Percentiles rank a stretch among this genome's conserved stretches.
Conservation (phyloP, 2,888 invertebrate genomes). For the Diabrotica balteata region DNA sequence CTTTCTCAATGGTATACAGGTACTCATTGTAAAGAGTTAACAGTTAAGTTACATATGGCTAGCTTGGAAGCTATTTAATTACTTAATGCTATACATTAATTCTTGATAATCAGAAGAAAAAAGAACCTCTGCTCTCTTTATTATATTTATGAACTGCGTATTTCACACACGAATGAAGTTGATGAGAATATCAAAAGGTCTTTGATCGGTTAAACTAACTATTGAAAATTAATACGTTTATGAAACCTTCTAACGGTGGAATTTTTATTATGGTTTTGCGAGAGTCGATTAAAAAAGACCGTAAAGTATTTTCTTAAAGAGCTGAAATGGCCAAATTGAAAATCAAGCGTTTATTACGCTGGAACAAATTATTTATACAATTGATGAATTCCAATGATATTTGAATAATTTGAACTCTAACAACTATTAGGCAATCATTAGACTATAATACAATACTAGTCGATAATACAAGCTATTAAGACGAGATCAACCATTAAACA, state of each 20-base stretch:
- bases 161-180: constrained; percentile 43
- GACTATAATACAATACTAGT: no score
- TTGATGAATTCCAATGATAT: no score
- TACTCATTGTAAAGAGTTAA: constrained; percentile 30
- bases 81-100: constrained; percentile 31
- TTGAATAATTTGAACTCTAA: no score
- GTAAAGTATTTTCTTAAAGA: constrained; percentile 15
- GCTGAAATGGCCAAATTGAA: constrained; percentile 6
- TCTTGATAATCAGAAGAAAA: constrained; percentile 29
- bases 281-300: constrained; percentile 17
- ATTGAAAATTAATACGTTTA: constrained; percentile 34
- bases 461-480: no score
- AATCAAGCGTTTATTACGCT: constrained; percentile 8
- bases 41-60: constrained; percentile 36
- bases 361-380: no score
- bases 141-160: constrained; percentile 32
- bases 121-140: constrained; percentile 34
- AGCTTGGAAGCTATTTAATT: constrained; percentile 31
- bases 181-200: constrained; percentile 40
- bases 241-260: constrained; percentile 27
- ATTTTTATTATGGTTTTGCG: constrained; percentile 28
- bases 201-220: constrained; percentile 36
- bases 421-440: no score
- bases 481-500: no score
- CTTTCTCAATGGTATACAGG: constrained; percentile 17